phyloP scores from a whole-genome alignment of 2,113 vertebrate genomes.

The Myiopsitta monachus region DNA sequence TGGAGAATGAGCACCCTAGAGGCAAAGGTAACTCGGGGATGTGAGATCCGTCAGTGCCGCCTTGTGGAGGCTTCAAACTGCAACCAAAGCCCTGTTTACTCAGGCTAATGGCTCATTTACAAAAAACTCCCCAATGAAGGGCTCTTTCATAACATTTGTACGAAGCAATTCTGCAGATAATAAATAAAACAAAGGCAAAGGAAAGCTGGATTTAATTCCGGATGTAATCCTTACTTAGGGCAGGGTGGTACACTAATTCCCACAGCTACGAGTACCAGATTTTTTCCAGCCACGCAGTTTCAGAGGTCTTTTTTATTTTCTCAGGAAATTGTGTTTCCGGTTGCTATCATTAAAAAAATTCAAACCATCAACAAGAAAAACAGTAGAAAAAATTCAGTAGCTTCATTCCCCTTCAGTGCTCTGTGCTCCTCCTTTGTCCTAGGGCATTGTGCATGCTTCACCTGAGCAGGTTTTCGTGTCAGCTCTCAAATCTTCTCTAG shows the following conservation, averaged over 20 bases:
- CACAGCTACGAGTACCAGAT: neutral
- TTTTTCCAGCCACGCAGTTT: neutral
- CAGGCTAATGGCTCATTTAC: neutral
- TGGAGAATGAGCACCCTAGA: slow-evolving; percentile 8
- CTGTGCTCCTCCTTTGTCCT: slow-evolving; percentile 5
- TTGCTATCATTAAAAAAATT: neutral
- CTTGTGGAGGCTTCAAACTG: slow-evolving; percentile 81
- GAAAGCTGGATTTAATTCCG: neutral
- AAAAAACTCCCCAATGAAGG: neutral
- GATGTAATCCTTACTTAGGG: neutral
- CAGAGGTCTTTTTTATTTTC: neutral
- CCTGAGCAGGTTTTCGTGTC: slow-evolving; percentile 13
- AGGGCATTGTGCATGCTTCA: neutral
- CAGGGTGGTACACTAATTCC: neutral
- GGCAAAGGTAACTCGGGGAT: slow-evolving; percentile 44
- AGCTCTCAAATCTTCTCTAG: slow-evolving; percentile 3
- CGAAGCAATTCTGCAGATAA: slow-evolving; percentile 1
- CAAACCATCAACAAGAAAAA: neutral
- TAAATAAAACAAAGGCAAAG: slow-evolving; percentile 33
- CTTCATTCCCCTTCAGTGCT: slow-evolving; percentile 13
- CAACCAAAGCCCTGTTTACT: neutral
- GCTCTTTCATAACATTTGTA: neutral
- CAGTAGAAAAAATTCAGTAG: slow-evolving; percentile 24
- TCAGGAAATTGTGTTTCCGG: slow-evolving; percentile 3
- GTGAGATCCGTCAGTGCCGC: slow-evolving; percentile 94